phyloP scores from a whole-genome alignment of 1,140 invertebrate species.

The Drosophila parvula region DNA sequence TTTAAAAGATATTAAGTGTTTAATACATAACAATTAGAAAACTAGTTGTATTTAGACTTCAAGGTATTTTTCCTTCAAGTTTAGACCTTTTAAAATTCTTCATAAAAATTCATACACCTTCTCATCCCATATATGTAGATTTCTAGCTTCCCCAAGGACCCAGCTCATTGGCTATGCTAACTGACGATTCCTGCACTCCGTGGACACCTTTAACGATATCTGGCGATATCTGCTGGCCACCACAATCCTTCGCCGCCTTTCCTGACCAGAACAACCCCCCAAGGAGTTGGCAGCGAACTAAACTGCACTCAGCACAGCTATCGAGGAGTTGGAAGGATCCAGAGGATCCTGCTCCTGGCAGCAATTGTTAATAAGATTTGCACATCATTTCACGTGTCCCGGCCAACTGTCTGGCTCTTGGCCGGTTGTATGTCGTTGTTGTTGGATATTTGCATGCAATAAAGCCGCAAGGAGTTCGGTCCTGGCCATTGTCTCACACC shows the following conservation, averaged over 20 bases:
- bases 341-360: conserved; percentile 59
- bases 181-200: conserved; percentile 1
- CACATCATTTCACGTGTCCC: conserved; percentile 80
- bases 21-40: background rate
- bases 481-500: conserved; percentile 25
- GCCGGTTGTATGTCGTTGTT: conserved; percentile 27
- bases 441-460: conserved; percentile 65
- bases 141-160: background rate
- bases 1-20: background rate
- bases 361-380: conserved; percentile 81
- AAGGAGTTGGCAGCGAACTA: conserved; percentile 27
- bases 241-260: conserved; percentile 3
- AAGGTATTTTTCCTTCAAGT: too few species aligned
- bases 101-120: background rate
- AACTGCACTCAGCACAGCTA: conserved; percentile 54
- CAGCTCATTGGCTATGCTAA: conserved; percentile 23
- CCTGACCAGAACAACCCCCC: conserved; percentile 31
- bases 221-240: conserved; percentile 5
- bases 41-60: too few species aligned
- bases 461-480: conserved; percentile 64
- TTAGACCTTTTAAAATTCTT: background rate
- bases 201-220: conserved; percentile 26
- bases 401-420: conserved; percentile 59
- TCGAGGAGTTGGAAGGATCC: background rate
- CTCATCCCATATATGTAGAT: background rate